Conservation (phyloP, 2,797 vertebrate species). For the Apogon talboti region DNA sequence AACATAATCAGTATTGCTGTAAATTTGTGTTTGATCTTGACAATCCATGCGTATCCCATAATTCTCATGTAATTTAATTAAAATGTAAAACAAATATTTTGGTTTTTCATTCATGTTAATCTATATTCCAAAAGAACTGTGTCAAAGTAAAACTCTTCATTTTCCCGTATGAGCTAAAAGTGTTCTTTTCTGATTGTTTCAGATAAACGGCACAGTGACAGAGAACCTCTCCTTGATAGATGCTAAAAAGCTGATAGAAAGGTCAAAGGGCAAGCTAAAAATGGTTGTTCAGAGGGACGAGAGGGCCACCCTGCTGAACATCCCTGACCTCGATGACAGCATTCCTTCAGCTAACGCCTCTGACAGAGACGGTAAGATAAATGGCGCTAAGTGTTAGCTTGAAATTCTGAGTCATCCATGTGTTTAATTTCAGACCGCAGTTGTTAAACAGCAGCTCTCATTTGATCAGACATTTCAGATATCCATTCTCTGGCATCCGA, state of each 20-base stretch:
- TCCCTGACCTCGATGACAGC: conserved; percentile 98
- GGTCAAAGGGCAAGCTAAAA: conserved; percentile 99
- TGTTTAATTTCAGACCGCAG: not conserved
- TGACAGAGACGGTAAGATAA: conserved; percentile 95
- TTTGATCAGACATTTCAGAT: conserved; percentile 95
- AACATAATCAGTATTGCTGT: conserved; percentile 3
- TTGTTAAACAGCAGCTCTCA: conserved; percentile 35
- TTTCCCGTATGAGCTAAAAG: conserved; percentile 6
- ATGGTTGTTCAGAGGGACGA: conserved; percentile 99
- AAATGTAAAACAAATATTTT: not conserved
- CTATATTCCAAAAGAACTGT: not conserved
- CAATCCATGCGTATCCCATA: not conserved
- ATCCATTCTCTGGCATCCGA: conserved; percentile 98
- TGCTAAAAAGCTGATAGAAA: conserved; percentile 98
- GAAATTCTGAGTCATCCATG: conserved; percentile 7
- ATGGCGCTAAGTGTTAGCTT: conserved; percentile 15
- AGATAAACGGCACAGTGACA: conserved; percentile 99
- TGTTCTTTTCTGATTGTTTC: conserved; percentile 24
- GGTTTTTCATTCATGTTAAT: not conserved
- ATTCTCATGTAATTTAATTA: not conserved
- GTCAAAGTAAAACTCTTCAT: not conserved
- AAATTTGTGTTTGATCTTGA: conserved; percentile 20
- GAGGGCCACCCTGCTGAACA: conserved; percentile 93
- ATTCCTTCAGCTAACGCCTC: conserved; percentile 97
- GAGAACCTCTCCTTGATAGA: conserved; percentile 99